phyloP scores from a whole-genome alignment of 2,113 vertebrate genomes.

The Tetrao urogallus region DNA sequence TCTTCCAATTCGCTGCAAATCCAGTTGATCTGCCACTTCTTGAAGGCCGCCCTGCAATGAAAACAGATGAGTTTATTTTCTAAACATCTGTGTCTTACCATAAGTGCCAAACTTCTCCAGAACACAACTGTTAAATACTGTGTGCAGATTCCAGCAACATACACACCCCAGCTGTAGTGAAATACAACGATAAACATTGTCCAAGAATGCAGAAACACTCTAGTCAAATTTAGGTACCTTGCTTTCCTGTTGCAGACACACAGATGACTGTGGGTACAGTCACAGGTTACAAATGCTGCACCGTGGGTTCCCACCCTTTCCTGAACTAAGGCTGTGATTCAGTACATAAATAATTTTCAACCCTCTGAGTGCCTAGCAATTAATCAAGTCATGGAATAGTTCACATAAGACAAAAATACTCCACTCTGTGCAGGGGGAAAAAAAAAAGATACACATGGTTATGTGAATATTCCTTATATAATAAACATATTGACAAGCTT shows the following conservation, averaged over 20 bases:
- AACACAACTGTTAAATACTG: not conserved
- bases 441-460: not conserved
- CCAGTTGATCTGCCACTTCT: conserved; percentile 97
- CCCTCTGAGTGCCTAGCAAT: not conserved
- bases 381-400: not conserved
- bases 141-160: not conserved
- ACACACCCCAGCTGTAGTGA: not conserved
- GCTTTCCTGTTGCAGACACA: not conserved
- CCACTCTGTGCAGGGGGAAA: not conserved
- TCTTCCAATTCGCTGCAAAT: conserved; percentile 94
- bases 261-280: not conserved
- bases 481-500: not conserved
- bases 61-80: not conserved
- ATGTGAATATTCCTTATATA: not conserved
- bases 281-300: not conserved
- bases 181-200: not conserved
- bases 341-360: not conserved
- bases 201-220: not conserved
- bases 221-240: not conserved
- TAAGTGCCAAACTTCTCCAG: not conserved
- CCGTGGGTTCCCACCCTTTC: not conserved
- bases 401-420: not conserved
- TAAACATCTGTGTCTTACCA: not conserved
- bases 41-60: conserved; percentile 90
- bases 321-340: conserved; percentile 29